These are phyloP conservation scores for Phodopus roborovskii DNA, from an alignment of 2,113 vertebrate species.

Conservation along the genomic window DNA sequence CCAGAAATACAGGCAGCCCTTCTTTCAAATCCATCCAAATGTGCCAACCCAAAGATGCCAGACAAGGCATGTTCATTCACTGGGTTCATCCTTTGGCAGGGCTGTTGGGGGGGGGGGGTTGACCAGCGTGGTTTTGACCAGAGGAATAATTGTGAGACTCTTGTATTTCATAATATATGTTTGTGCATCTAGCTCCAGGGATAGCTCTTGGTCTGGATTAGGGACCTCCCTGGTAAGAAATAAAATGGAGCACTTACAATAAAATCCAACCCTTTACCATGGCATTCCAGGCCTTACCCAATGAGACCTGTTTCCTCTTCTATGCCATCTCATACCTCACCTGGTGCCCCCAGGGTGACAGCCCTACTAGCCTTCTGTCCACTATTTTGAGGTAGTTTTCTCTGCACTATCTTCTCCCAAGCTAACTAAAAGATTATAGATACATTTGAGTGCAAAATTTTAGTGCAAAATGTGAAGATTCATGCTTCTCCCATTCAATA, in stretches of 20 bases:
- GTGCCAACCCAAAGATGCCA: not conserved
- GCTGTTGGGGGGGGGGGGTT: not conserved
- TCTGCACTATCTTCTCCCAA: not conserved
- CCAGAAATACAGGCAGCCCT: not conserved
- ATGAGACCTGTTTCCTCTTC: not conserved
- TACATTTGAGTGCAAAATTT: not conserved
- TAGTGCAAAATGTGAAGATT: not conserved
- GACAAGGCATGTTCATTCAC: not conserved
- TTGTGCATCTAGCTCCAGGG: not conserved
- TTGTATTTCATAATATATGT: not conserved
- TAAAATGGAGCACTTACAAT: not conserved
- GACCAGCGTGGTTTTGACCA: not conserved
- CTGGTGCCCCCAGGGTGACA: not conserved
- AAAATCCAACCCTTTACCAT: not conserved
- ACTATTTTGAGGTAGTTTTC: not conserved
- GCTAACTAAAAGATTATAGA: not conserved
- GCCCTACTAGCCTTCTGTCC: not conserved
- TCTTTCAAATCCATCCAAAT: not conserved
- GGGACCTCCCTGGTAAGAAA: not conserved
- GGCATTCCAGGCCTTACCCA: not conserved
- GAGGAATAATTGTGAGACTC: not conserved
- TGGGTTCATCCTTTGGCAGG: not conserved
- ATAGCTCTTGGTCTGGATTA: not conserved
- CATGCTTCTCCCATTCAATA: not conserved
- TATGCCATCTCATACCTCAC: not conserved